Evolutionary conservation across 2,888 invertebrate genomes (phyloP).

Genomic region (Protonemura montana): DNA sequence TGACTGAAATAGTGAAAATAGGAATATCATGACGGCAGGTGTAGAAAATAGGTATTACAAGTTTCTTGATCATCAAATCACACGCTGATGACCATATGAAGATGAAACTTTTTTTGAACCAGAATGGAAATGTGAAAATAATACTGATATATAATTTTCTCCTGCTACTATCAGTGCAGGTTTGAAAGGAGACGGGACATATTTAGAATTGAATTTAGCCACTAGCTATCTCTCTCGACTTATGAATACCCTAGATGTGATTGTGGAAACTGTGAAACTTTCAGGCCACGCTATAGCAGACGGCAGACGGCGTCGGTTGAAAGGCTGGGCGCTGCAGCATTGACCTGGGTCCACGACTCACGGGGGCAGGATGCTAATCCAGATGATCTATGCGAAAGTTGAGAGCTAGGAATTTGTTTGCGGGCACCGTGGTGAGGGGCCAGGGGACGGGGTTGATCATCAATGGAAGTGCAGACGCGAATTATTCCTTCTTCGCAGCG

Average conservation of each 20-base stretch:
- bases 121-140: too few relatives aligned
- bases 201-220: too few relatives aligned
- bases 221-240: too few relatives aligned
- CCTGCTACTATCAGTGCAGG: too few relatives aligned
- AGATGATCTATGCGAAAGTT: neutral
- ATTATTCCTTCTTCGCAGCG: neutral
- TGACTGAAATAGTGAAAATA: too few relatives aligned
- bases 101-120: too few relatives aligned
- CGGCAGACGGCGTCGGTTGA: neutral
- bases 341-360: neutral
- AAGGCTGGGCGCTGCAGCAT: neutral
- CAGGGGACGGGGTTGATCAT: neutral
- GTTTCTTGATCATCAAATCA: too few relatives aligned
- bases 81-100: too few relatives aligned
- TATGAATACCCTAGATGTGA: neutral
- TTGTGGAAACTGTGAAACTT: neutral
- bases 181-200: too few relatives aligned
- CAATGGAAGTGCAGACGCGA: constrained; percentile 7
- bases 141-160: too few relatives aligned
- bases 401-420: constrained; percentile 12
- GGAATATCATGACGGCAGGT: too few relatives aligned
- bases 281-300: neutral
- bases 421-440: neutral
- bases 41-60: too few relatives aligned
- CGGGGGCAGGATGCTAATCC: neutral